Base-by-base conservation (phyloP, 2,113 vertebrate species). In the Cryptoleucopteryx plumbea region DNA sequence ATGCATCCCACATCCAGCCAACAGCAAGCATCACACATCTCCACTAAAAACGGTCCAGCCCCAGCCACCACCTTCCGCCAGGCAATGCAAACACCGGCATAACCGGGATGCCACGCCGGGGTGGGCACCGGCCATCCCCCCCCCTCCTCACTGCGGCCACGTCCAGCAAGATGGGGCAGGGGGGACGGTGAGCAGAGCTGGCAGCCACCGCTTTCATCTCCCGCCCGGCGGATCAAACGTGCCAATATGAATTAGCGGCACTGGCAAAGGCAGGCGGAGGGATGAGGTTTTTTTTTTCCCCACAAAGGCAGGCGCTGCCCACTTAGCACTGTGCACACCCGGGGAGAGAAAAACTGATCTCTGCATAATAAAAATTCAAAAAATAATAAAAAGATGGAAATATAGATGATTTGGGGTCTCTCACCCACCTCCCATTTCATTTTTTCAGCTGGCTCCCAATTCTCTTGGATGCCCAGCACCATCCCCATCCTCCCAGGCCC, bases 141-240 rank as follows among this genome's bases (percentile, higher is more conserved):
- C 19, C 26, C 2, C 6, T 40, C 53, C 59, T 20, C 27, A 4
- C 58, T 36, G 4, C 10, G 5, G 45, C 36, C 70, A 62, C 70
- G 90, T 91, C 79, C 34, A 59, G 38, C 13, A 2, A 56, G 72
- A 66, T 19, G 40, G 55, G 82, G 55, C 26, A 7, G 47, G 7
- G 36, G 8, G 63, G 66, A 96, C 63, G 5, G 59, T 89, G 79
- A 97, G 78, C 63, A 18, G 92, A 96, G 92, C 77, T 92, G 95
- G 86, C 92, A 96, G 93, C 91, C 45, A 40, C 73, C 7, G 12
- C 88, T 97, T 96, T 97, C 94, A 95, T 97, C 95, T 95, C 78
- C 70, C 27, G 79, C 53, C 78, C 27, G 25, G 94, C 61, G 32
- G 94, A 97, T 98, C 97, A 95, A 90, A 96, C 94, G 74, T 63